phyloP scores from a whole-genome alignment of 2,888 invertebrate genomes.

The Masnerella sp. region DNA sequence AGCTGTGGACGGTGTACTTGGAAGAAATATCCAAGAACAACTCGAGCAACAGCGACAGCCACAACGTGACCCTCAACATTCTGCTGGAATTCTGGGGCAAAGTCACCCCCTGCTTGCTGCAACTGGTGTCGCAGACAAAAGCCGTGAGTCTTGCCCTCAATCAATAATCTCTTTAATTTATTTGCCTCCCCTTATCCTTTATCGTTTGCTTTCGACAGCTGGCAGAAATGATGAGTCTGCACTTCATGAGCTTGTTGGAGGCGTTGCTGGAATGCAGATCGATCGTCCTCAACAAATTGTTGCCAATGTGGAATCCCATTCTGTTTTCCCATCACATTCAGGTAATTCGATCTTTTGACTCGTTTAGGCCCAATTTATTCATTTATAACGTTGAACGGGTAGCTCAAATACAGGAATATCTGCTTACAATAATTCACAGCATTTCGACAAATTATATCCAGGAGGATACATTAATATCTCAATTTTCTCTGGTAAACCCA shows the following conservation, averaged over 20 bases:
- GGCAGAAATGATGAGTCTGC: constrained; percentile 98
- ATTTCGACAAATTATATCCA: too few species aligned
- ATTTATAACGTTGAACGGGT: too few species aligned
- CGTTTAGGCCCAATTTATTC: background rate
- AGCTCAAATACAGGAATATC: too few species aligned
- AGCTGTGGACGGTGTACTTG: constrained; percentile 98
- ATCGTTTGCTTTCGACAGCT: constrained; percentile 80
- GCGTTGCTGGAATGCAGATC: constrained; percentile 97
- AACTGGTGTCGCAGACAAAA: constrained; percentile 94
- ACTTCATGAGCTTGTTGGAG: constrained; percentile 96
- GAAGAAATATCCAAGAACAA: constrained; percentile 88
- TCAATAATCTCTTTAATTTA: too few species aligned
- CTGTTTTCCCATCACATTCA: constrained; percentile 93
- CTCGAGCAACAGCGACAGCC: constrained; percentile 84
- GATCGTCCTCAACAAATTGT: constrained; percentile 91
- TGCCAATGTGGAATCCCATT: constrained; percentile 98
- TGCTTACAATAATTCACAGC: too few species aligned
- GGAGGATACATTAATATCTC: too few species aligned
- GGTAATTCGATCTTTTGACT: constrained; percentile 79
- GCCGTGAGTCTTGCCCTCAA: constrained; percentile 83
- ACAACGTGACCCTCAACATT: constrained; percentile 87
- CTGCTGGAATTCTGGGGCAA: constrained; percentile 99
- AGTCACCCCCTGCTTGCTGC: constrained; percentile 96
- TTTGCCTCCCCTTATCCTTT: too few species aligned
- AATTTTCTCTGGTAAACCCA: too few species aligned